phyloP scores from a whole-genome alignment of 23 tunicate genomes.

The Phallusia fumigata region DNA sequence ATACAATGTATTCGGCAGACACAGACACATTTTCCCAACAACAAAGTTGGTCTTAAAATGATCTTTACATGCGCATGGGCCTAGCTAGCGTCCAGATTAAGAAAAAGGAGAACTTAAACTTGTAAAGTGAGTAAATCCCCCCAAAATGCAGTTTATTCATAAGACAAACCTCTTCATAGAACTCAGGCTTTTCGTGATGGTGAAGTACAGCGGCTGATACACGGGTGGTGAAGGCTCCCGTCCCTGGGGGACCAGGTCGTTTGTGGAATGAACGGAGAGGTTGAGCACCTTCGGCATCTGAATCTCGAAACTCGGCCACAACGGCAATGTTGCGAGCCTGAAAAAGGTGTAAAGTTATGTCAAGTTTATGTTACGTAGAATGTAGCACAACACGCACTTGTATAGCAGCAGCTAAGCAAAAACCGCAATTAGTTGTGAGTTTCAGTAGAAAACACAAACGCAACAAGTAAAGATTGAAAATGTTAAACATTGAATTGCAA shows the following conservation, averaged over 20 bases:
- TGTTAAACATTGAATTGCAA: too few species aligned
- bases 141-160: too few species aligned
- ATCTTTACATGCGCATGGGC: too few species aligned
- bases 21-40: too few species aligned
- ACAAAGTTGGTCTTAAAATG: too few species aligned
- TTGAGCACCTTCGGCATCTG: constrained; percentile 60
- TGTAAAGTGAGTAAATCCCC: too few species aligned
- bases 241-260: constrained; percentile 65
- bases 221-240: constrained; percentile 32
- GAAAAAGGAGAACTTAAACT: too few species aligned
- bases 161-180: constrained; percentile 82
- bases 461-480: not conserved
- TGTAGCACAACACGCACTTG: not conserved
- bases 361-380: not conserved
- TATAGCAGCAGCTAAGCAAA: too few species aligned
- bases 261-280: constrained; percentile 74
- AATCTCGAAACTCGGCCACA: constrained; percentile 74
- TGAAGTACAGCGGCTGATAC: constrained; percentile 84
- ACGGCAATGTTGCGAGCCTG: constrained; percentile 94
- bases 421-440: too few species aligned
- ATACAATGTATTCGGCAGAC: too few species aligned
- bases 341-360: not conserved
- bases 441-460: too few species aligned
- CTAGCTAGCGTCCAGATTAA: too few species aligned
- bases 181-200: constrained; percentile 86